Percentiles rank a stretch among this genome's conserved stretches.
Conservation (phyloP, 2,888 invertebrate genomes). For the Thymelicus lineola region DNA sequence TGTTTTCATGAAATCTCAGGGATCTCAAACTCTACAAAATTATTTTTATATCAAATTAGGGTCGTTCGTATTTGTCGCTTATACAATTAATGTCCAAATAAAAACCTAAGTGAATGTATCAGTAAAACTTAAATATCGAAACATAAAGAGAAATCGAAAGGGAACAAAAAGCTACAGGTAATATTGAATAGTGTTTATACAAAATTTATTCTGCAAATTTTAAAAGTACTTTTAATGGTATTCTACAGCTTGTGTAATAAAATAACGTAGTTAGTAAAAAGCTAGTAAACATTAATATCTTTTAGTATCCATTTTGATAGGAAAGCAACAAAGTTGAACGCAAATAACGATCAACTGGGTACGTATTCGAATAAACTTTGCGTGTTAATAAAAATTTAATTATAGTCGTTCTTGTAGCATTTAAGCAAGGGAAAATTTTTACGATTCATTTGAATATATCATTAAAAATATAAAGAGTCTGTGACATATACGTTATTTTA, state of each 20-base stretch:
- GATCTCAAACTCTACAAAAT: too few relatives aligned
- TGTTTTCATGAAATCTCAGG: too few relatives aligned
- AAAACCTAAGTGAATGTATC: too few relatives aligned
- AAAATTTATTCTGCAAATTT: too few relatives aligned
- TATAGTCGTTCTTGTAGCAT: not conserved
- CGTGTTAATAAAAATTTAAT: conserved; percentile 3
- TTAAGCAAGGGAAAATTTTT: not conserved
- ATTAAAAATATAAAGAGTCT: not conserved
- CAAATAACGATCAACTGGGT: not conserved
- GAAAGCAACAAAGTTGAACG: not conserved
- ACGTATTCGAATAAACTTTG: not conserved
- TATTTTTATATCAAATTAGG: too few relatives aligned
- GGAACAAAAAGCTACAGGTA: too few relatives aligned
- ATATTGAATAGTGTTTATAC: too few relatives aligned
- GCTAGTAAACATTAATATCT: not conserved
- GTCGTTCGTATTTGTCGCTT: too few relatives aligned
- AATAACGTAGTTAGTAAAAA: not conserved
- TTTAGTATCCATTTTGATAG: not conserved
- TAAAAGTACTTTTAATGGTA: too few relatives aligned
- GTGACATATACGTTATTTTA: not conserved
- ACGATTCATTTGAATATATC: not conserved
- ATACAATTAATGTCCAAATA: not conserved
- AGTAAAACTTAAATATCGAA: too few relatives aligned
- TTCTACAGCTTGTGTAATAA: not conserved
- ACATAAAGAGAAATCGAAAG: too few relatives aligned